phyloP scores from a whole-genome alignment of 2,888 invertebrate species.

The Eutolmus rufibarbis region DNA sequence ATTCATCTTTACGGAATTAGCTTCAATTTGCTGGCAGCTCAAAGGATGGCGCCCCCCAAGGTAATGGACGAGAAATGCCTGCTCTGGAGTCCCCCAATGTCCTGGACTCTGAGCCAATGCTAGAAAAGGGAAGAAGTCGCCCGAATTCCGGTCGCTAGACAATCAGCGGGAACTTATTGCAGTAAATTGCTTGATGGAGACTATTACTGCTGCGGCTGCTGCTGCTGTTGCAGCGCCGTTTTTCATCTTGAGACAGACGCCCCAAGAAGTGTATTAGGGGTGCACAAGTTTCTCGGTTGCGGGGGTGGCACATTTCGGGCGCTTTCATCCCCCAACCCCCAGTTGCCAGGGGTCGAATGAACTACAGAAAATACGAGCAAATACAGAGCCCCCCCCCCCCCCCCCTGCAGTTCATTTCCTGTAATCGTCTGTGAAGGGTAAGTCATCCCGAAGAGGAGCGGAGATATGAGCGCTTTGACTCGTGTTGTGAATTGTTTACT shows the following conservation, averaged over 20 bases:
- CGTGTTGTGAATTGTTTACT: conserved; percentile 40
- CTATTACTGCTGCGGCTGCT: not conserved
- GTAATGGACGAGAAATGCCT: not conserved
- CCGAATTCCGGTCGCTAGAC: not conserved
- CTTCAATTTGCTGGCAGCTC: conserved; percentile 10
- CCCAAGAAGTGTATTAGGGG: not conserved
- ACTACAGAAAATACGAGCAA: conserved; percentile 16
- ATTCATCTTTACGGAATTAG: conserved; percentile 8
- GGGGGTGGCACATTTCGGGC: not conserved
- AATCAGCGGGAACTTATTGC: not conserved
- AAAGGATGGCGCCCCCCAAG: not conserved
- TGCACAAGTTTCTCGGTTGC: not conserved
- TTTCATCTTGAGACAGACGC: not conserved
- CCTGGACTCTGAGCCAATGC: not conserved
- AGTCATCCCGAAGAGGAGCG: not conserved
- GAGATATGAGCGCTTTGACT: conserved; percentile 27
- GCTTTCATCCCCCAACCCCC: not conserved
- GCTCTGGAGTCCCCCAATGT: not conserved
- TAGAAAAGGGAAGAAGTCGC: not conserved
- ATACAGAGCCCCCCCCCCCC: not conserved
- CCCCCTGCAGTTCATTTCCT: conserved; percentile 19
- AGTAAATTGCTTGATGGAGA: not conserved
- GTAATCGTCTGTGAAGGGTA: conserved; percentile 8
- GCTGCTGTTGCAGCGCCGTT: not conserved
- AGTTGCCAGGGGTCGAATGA: not conserved